phyloP scores from a whole-genome alignment of 2,797 vertebrate genomes.

The Chelonia mydas region DNA sequence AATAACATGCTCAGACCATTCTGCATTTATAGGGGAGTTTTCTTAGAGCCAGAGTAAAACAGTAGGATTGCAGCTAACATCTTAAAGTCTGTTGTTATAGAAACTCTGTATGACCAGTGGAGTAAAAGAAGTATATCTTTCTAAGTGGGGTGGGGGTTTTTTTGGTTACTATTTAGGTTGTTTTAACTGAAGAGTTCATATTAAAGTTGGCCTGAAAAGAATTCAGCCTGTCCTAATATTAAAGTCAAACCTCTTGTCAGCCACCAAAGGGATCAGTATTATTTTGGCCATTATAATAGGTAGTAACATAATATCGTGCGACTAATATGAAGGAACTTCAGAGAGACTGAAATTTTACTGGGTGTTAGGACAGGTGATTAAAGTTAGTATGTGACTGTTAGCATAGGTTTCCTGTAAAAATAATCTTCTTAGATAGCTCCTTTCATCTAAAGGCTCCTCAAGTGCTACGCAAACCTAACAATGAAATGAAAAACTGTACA shows the following conservation, averaged over 20 bases:
- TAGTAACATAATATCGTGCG: not conserved
- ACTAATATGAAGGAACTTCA: conserved; percentile 26
- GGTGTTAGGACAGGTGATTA: conserved; percentile 24
- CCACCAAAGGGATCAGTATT: not conserved
- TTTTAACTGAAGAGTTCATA: not conserved
- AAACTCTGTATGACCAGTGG: not conserved
- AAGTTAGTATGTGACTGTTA: conserved; percentile 15
- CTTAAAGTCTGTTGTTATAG: conserved; percentile 32
- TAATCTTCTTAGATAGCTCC: not conserved
- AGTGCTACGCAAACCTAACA: conserved; percentile 44
- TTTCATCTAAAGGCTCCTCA: conserved; percentile 58
- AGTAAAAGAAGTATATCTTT: conserved; percentile 28
- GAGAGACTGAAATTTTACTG: not conserved
- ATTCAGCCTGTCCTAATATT: conserved; percentile 31
- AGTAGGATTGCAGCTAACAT: not conserved
- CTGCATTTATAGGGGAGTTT: not conserved
- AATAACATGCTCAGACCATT: not conserved
- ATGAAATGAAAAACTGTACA: conserved; percentile 52
- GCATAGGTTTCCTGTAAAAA: not conserved
- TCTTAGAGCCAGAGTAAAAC: not conserved
- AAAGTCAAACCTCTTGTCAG: conserved; percentile 42
- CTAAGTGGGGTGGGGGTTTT: conserved; percentile 27
- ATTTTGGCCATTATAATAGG: conserved; percentile 29
- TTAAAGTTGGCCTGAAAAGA: conserved; percentile 48
- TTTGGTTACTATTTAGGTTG: conserved; percentile 22